phyloP scores from a whole-genome alignment of 2,113 vertebrate species.

The Mustelus asterias region DNA sequence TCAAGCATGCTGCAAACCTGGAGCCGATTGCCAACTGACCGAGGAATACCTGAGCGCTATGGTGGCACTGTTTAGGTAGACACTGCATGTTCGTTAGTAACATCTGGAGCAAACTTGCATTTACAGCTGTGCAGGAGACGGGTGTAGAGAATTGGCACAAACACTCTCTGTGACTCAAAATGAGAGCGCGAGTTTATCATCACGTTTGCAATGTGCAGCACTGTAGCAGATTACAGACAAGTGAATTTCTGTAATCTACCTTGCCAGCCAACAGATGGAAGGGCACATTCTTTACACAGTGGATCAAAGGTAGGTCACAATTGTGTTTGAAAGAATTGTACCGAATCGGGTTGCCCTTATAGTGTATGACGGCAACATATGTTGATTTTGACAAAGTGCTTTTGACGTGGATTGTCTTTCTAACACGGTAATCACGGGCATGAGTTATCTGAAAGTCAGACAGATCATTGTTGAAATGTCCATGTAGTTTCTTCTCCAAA shows the following conservation, averaged over 20 bases:
- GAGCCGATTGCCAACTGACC: background rate
- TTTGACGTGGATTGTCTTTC: background rate
- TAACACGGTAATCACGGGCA: background rate
- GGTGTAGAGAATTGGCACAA: background rate
- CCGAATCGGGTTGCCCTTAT: background rate
- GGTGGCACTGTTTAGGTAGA: background rate
- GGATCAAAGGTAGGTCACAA: background rate
- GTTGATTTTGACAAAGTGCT: background rate
- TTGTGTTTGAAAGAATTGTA: background rate
- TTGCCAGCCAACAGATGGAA: background rate
- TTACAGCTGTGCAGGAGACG: background rate
- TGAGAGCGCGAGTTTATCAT: constrained; percentile 8
- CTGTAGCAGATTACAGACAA: background rate
- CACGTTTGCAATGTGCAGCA: background rate
- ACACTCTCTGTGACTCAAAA: background rate
- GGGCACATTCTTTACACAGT: background rate
- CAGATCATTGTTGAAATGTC: background rate
- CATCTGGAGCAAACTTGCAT: background rate
- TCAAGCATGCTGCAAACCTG: background rate
- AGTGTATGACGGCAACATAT: background rate
- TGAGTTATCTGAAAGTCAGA: background rate
- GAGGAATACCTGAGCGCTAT: background rate
- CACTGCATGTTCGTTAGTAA: background rate
- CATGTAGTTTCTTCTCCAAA: background rate
- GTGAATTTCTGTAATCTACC: background rate